Evolutionary conservation across 2,888 invertebrate genomes (phyloP), one percentile per base, ranked within the genome.

Genomic region (Rhyacophila evoluta): DNA sequence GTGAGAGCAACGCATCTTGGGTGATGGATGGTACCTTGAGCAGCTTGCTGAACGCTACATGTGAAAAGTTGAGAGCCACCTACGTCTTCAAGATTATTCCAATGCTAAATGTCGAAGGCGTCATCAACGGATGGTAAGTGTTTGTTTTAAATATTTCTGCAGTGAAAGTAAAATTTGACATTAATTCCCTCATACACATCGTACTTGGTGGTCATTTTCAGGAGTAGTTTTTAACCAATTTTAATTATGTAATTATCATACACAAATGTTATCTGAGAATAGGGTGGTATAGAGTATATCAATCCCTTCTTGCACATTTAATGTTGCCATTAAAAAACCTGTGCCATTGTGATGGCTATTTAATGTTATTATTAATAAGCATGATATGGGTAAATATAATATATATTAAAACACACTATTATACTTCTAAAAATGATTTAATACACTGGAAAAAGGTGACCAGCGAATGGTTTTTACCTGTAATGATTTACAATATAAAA

Each of bases 51-150:
- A 91, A 91, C 25, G 89, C 89, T 84, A 87, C 91, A 6, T 93
- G 94, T 1, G 87, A 88, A 10, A 89, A 91, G 12, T 88, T 95
- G 0, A 89, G 95, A 10, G 91, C 93, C 83, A 91, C 91, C 84
- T 95, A 92, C 86, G 91, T 96, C 83, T 95, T 97, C 91, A 96
- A 96, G 88, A 92, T 97, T 81, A 92, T 97, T 33, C 96, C 96
- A 4, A 96, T 97, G 95, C 91, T 97, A 83, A 97, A 97, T 87
- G 94, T 95, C 15, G 96, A 96, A 85, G 96, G 97, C 1, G 96
- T 96, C 82, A 92, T 96, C 86, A 95, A 95, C 86, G 96, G 96
- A 83, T 94, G 94, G 95, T 95, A 85, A 92, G 92, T 91, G 72
- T 67, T 68, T 15, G 3, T 28, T 74, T 15, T 12, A 39, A 39